These are phyloP conservation scores for Eumeta japonica DNA, from an alignment of 1,140 invertebrate species.

Conservation along the genomic window DNA sequence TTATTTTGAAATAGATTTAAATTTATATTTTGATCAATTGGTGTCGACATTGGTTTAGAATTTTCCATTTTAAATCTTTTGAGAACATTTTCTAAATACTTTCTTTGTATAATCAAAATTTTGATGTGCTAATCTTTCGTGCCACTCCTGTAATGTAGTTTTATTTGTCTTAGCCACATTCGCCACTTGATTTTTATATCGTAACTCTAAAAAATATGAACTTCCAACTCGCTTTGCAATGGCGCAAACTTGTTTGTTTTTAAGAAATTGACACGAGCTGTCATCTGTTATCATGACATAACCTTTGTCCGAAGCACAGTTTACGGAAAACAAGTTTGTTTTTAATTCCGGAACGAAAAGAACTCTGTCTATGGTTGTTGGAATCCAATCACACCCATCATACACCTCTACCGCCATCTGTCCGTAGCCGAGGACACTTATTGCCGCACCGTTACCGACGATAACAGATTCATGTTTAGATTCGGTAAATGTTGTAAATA, in stretches of 20 bases:
- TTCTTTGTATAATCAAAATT: conserved; percentile 12
- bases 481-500: not conserved
- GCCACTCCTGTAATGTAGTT: conserved; percentile 7
- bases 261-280: not conserved
- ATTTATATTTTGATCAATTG: conserved; percentile 12
- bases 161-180: conserved; percentile 8
- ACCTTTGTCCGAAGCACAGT: not conserved
- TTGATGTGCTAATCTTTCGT: conserved; percentile 16
- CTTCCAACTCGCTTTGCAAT: too few relatives aligned
- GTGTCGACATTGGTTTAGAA: conserved; percentile 13
- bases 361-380: not conserved
- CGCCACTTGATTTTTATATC: too few relatives aligned
- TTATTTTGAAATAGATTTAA: too few relatives aligned
- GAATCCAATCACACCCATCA: too few relatives aligned
- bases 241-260: not conserved
- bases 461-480: not conserved
- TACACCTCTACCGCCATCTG: not conserved
- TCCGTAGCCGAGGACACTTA: not conserved
- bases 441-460: conserved; percentile 1
- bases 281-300: not conserved
- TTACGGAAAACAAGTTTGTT: too few relatives aligned
- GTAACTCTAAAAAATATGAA: too few relatives aligned
- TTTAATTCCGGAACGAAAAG: not conserved
- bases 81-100: conserved; percentile 16
- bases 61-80: conserved; percentile 18